Conservation (phyloP, 2,888 invertebrate species). For the Buathra laborator region DNA sequence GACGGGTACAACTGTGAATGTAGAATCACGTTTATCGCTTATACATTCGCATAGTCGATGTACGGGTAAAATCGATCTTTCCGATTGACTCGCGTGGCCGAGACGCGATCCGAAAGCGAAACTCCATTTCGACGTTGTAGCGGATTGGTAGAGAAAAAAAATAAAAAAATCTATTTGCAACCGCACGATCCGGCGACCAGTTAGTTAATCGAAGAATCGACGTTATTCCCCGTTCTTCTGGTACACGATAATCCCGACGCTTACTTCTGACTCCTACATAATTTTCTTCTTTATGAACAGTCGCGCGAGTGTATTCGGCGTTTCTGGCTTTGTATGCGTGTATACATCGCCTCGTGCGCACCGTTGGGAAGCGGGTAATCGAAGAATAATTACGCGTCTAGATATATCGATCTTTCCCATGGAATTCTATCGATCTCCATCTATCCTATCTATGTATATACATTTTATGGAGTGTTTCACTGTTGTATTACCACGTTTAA, state of each 20-base stretch:
- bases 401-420: slow-evolving; percentile 46
- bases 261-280: slow-evolving; percentile 17
- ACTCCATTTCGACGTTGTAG: slow-evolving; percentile 1
- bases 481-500: slow-evolving; percentile 16
- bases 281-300: neutral
- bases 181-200: slow-evolving; percentile 4
- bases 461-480: slow-evolving; percentile 28
- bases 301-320: neutral
- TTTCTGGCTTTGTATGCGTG: neutral
- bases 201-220: slow-evolving; percentile 28
- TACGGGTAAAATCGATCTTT: neutral
- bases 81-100: slow-evolving; percentile 1
- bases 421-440: slow-evolving; percentile 31
- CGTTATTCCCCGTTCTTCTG: slow-evolving; percentile 38
- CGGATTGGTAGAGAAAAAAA: neutral
- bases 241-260: neutral
- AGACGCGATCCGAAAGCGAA: slow-evolving; percentile 5
- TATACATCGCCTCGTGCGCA: slow-evolving; percentile 32
- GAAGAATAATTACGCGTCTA: slow-evolving; percentile 58
- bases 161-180: neutral
- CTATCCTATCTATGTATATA: slow-evolving; percentile 1
- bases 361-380: slow-evolving; percentile 38
- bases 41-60: neutral
- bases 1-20: slow-evolving; percentile 25
- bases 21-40: slow-evolving; percentile 34